These are phyloP conservation scores for Phortica okadai DNA, from an alignment of 2,888 invertebrate species.

Conservation along the genomic window DNA sequence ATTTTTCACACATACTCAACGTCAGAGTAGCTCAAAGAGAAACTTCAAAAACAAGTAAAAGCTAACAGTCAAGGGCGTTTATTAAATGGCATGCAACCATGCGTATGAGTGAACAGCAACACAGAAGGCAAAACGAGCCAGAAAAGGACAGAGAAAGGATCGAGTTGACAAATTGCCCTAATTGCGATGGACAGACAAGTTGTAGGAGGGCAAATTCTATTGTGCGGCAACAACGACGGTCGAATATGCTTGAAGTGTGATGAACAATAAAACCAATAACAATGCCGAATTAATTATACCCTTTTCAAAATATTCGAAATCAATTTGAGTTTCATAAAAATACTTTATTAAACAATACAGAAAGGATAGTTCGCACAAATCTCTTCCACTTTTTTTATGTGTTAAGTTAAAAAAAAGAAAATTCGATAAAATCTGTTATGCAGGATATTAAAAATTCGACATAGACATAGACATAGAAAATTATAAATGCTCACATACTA, in stretches of 20 bases:
- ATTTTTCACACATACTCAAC: conserved; percentile 33
- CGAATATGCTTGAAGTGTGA: no score
- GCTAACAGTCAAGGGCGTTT: not conserved
- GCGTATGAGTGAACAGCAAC: not conserved
- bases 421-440: not conserved
- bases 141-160: not conserved
- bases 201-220: conserved; percentile 1
- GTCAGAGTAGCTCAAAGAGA: not conserved
- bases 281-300: no score
- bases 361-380: no score
- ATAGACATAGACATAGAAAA: not conserved
- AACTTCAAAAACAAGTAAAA: not conserved
- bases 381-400: no score
- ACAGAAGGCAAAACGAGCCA: not conserved
- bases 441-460: not conserved
- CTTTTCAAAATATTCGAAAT: no score
- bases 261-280: no score
- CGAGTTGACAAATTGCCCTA: conserved; percentile 61
- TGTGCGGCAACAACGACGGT: not conserved
- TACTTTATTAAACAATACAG: no score
- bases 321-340: no score
- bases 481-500: not conserved
- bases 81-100: no score
- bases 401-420: not conserved
- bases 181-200: conserved; percentile 56